Evolutionary conservation across 2,888 invertebrate species (phyloP), one percentile per base, ranked within the genome.

Genomic region (Tenthredo amoena): DNA sequence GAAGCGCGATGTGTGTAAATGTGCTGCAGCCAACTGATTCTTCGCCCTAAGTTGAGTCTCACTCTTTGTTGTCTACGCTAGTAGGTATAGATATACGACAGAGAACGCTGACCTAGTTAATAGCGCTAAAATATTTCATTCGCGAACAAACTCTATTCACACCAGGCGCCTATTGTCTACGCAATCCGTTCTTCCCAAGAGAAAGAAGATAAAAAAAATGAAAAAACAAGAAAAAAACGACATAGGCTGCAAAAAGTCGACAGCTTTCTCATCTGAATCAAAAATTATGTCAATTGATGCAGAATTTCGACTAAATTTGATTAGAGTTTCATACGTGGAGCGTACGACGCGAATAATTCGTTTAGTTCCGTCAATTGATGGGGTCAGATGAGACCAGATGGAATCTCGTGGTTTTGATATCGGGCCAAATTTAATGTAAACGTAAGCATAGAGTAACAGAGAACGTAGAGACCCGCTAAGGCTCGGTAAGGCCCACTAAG

Each of bases 151-250:
- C 58, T 26, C 50, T 26, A 93, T 93, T 91, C 90, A 86, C 89
- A 89, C 88, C 89, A 88, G 88, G 90, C 90, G 91, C 91, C 93
- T 92, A 93, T 93, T 93, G 93, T 93, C 91, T 62, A 81, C 34
- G 34, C 34, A 34, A 31, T 62, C 68, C 68, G 68, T 68, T 68
- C 34, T 68, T 68, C 34, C 34, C 21, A 21, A 62, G 21, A 12
- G 62, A 21, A 12, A 62, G 21, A 62, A 26, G 12, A 21, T 10
- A 12, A 62, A 31, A 34, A 9, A 58, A 58, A 58, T 2, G 26
- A 62, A 68, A 5, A 68, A 85, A 15, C 74, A n/a, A 31, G 34
- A 68, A 2, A 68, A 68, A 7, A 34, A 31, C 31, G 5, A 68
- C 34, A 18, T 0, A 34, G 68, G 18, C 10, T 34, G 34, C 5